phyloP scores from a whole-genome alignment of 2,888 invertebrate genomes.

The Papilio gigon region DNA sequence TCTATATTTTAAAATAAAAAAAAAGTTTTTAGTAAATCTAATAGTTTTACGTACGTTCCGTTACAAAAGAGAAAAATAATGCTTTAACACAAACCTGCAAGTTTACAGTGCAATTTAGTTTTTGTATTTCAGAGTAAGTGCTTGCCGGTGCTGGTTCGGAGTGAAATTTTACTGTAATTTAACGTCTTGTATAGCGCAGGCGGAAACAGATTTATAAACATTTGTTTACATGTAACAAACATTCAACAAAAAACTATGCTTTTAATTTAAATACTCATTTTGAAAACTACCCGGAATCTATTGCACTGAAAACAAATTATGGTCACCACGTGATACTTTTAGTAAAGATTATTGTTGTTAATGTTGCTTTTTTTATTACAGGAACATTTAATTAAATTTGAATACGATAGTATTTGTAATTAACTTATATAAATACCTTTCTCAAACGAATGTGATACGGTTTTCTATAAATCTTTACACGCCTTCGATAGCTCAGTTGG shows the following conservation, averaged over 20 bases:
- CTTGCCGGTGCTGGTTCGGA: not conserved
- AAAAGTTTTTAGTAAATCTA: too few relatives aligned
- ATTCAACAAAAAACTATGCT: too few relatives aligned
- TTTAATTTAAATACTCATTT: too few relatives aligned
- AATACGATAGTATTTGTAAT: too few relatives aligned
- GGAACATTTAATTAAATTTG: too few relatives aligned
- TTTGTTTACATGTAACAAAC: not conserved
- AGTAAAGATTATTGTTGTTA: too few relatives aligned
- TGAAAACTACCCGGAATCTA: too few relatives aligned
- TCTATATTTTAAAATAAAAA: not conserved
- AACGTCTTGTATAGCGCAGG: not conserved
- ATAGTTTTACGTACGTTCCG: not conserved
- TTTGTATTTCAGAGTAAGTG: slow-evolving; percentile 8
- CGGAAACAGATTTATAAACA: not conserved
- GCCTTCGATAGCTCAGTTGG: slow-evolving; percentile 83
- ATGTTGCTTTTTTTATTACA: too few relatives aligned
- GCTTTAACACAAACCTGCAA: not conserved
- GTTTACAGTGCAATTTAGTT: not conserved
- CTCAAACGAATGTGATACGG: not conserved
- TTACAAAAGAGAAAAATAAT: not conserved
- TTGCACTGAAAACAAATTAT: too few relatives aligned
- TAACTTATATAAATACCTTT: too few relatives aligned
- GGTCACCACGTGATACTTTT: too few relatives aligned
- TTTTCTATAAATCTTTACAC: not conserved
- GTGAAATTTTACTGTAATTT: slow-evolving; percentile 1